phyloP scores from a whole-genome alignment of 2,888 invertebrate species.

The Diploptera punctata region DNA sequence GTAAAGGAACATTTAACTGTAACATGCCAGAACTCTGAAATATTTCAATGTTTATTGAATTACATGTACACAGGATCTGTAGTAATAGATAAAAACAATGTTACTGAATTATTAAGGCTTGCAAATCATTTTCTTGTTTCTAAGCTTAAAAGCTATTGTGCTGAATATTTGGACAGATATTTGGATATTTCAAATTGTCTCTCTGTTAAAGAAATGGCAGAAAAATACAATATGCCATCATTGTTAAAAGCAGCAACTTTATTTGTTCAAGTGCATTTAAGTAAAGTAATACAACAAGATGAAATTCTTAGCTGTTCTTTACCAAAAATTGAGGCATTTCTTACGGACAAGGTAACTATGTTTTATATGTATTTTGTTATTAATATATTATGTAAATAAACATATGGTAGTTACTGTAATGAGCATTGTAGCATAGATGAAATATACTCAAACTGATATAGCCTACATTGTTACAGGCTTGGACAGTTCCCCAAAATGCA shows the following conservation, averaged over 20 bases:
- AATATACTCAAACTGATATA: no score
- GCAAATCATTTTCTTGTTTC: constrained; percentile 68
- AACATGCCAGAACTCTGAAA: constrained; percentile 63
- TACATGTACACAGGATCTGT: constrained; percentile 69
- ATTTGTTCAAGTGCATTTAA: constrained; percentile 61
- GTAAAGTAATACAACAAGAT: constrained; percentile 61
- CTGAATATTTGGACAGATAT: constrained; percentile 67
- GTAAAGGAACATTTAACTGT: constrained; percentile 62
- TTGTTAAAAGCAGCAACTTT: constrained; percentile 62
- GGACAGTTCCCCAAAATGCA: constrained; percentile 39
- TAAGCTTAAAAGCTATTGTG: constrained; percentile 67
- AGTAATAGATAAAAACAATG: constrained; percentile 64
- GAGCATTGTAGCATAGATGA: no score
- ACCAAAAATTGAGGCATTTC: constrained; percentile 59
- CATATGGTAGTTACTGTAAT: no score
- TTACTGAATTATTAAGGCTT: constrained; percentile 65
- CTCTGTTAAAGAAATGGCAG: constrained; percentile 64
- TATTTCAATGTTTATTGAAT: constrained; percentile 64
- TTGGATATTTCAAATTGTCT: constrained; percentile 67
- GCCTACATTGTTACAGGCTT: constrained; percentile 35
- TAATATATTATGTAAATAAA: no score
- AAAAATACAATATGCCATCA: constrained; percentile 63
- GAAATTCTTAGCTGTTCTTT: constrained; percentile 61
- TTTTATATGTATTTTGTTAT: no score
- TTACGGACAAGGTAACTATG: constrained; percentile 58